These are phyloP conservation scores for Epinotia ramella DNA, from an alignment of 2,888 invertebrate species.

Conservation along the genomic window DNA sequence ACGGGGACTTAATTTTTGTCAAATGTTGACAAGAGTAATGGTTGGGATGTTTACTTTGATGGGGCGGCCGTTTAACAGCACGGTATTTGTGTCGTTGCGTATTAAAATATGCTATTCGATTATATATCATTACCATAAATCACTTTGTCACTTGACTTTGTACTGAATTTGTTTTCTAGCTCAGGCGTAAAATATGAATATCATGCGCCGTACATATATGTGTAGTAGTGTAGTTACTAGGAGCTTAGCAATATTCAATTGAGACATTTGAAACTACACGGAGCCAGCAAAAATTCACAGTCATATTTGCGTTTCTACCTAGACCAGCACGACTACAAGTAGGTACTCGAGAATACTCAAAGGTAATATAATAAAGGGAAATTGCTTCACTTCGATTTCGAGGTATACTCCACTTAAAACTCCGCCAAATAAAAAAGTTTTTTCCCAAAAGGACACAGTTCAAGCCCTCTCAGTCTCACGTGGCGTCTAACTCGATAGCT, in stretches of 20 bases:
- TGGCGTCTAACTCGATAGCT: conserved; percentile 5
- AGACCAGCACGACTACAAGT: conserved; percentile 54
- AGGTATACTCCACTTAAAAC: conserved; percentile 37
- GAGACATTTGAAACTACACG: neutral
- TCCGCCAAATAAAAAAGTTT: conserved; percentile 36
- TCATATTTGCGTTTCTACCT: neutral
- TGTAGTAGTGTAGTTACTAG: neutral
- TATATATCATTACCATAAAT: neutral
- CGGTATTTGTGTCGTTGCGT: neutral
- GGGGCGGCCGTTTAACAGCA: neutral
- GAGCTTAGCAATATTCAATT: neutral
- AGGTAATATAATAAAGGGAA: conserved; percentile 69
- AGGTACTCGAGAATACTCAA: conserved; percentile 58
- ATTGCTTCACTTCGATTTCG: conserved; percentile 48
- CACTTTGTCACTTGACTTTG: neutral
- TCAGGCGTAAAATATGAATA: neutral
- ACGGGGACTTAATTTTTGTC: conserved; percentile 8
- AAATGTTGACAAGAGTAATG: conserved; percentile 20
- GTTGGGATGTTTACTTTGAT: neutral
- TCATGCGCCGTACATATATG: neutral
- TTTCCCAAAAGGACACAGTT: conserved; percentile 14
- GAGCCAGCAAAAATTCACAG: conserved; percentile 14
- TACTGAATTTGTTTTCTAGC: neutral
- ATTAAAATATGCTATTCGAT: neutral
- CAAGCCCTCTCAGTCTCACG: neutral